Conservation (phyloP, 2,113 vertebrate genomes). For the Oceanites oceanicus region DNA sequence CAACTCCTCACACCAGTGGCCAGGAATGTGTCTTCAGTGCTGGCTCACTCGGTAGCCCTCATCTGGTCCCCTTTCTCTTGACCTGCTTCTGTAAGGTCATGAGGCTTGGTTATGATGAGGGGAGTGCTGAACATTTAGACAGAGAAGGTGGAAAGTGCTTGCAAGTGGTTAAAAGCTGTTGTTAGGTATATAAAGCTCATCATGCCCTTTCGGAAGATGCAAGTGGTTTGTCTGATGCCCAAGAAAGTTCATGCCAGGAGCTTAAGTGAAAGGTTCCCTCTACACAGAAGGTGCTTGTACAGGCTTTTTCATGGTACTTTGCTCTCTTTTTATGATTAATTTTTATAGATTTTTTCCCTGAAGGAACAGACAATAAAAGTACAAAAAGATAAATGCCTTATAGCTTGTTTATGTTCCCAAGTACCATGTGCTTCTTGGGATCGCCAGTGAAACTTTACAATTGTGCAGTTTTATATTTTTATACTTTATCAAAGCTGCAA, state of each 20-base stretch:
- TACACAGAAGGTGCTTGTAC: neutral
- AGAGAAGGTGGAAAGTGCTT: neutral
- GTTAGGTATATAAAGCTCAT: neutral
- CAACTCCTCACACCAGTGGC: neutral
- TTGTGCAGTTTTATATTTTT: neutral
- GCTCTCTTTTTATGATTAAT: constrained; percentile 23
- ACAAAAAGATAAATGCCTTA: constrained; percentile 13
- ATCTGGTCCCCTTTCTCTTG: neutral
- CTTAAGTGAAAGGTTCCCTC: neutral
- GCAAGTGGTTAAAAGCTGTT: neutral
- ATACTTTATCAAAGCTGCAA: constrained; percentile 4
- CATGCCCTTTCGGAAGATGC: neutral
- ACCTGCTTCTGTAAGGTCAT: neutral
- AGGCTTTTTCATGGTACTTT: neutral
- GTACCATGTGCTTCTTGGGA: neutral
- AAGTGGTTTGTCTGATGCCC: neutral
- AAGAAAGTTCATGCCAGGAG: neutral
- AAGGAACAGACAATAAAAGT: constrained; percentile 8
- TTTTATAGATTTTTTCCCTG: constrained; percentile 43
- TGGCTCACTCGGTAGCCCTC: neutral
- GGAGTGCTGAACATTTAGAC: neutral
- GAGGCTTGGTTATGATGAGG: neutral
- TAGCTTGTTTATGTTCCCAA: neutral
- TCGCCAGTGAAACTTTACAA: constrained; percentile 3
- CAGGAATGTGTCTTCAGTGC: neutral